Evolutionary conservation across 2,888 invertebrate species (phyloP), one percentile per base, ranked within the genome.

Genomic region (Agrotis puta): DNA sequence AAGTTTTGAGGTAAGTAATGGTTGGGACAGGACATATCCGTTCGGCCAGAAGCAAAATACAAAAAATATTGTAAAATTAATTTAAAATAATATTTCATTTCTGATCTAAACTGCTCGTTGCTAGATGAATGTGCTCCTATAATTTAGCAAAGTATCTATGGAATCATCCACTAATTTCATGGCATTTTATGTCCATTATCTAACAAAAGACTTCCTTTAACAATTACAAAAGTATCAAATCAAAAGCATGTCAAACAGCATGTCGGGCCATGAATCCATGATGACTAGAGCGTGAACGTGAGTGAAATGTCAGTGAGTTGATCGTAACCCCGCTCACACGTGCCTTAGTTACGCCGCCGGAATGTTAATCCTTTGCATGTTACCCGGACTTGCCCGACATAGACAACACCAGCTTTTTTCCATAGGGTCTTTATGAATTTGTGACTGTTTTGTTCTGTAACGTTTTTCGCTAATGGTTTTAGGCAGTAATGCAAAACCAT

Each of bases 261-360:
- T 74, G 82, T 80, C 63, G 70, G 18, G 72, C 78, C 68, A 82
- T 80, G 80, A 82, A 56, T 70, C 73, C 68, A 77, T 78, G 80
- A 82, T 80, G 70, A 77, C 71, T 77, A 67, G 56, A 70, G 56
- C 68, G 70, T 68, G 72, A 72, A 76, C 85, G 85, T 82, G 82
- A 84, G 84, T 74, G 75, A 83, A 86, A 85, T 82, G 83, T 85
- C 83, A 86, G 82, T 79, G 81, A 75, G 83, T 74, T 76, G 77
- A 84, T 89, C 83, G 74, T 79, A 78, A 88, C 86, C 79, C 87
- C 65, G 79, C 85, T 87, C 90, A 90, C 89, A 89, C 86, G 88
- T 85, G 88, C 85, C 85, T 75, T 85, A 78, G 85, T 87, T 88
- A 86, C 91, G 90, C 84, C 88, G 70, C 62, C 82, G 83, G 92